Evolutionary conservation across 2,888 invertebrate genomes (phyloP).

Genomic region (Eupeodes latifasciatus): DNA sequence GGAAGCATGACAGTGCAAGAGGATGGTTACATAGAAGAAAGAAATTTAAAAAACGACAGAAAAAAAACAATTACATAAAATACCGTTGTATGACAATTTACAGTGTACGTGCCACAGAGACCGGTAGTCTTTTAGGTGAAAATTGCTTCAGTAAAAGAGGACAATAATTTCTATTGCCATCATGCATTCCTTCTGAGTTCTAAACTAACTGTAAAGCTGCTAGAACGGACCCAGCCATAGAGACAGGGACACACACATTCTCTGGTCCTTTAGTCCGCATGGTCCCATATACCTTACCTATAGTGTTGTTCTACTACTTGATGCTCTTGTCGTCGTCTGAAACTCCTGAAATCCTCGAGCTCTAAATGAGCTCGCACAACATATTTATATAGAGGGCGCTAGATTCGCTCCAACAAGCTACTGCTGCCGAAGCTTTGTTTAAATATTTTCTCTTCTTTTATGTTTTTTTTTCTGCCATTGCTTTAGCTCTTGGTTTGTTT

Average conservation of each 20-base stretch:
- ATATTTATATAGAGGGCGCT: neutral
- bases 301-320: slow-evolving; percentile 1
- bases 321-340: neutral
- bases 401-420: neutral
- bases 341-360: slow-evolving; percentile 25
- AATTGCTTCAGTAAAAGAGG: slow-evolving; percentile 43
- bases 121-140: slow-evolving; percentile 43
- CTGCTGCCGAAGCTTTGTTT: slow-evolving; percentile 30
- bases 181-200: slow-evolving; percentile 34
- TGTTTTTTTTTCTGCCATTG: neutral
- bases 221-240: neutral
- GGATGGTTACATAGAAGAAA: neutral
- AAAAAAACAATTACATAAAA: slow-evolving; percentile 37
- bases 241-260: neutral
- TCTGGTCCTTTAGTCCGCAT: neutral
- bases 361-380: slow-evolving; percentile 24
- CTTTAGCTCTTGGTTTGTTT: neutral
- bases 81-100: slow-evolving; percentile 66
- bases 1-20: neutral
- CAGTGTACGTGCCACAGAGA: slow-evolving; percentile 63
- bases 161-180: slow-evolving; percentile 60
- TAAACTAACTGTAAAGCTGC: slow-evolving; percentile 40
- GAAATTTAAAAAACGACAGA: neutral
- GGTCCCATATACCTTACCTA: neutral
- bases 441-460: slow-evolving; percentile 20